phyloP scores from a whole-genome alignment of 2,113 vertebrate species.

The Pelobates fuscus region DNA sequence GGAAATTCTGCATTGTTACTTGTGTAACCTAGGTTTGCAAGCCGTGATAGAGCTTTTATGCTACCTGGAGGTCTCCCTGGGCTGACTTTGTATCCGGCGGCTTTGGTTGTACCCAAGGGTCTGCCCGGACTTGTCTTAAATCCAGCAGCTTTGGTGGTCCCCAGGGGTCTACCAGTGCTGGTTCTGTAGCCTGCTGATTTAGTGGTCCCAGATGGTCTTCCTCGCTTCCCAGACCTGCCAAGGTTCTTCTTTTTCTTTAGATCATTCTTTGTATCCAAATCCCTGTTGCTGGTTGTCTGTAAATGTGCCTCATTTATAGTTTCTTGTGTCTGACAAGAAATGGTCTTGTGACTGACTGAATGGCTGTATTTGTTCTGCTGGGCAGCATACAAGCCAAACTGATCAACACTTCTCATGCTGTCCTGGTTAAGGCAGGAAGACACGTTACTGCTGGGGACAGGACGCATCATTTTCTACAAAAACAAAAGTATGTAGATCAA shows the following conservation, averaged over 20 bases:
- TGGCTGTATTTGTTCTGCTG: slow-evolving; percentile 84
- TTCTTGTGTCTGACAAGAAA: slow-evolving; percentile 87
- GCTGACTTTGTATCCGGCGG: slow-evolving; percentile 97
- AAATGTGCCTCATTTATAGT: slow-evolving; percentile 72
- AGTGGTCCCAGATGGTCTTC: slow-evolving; percentile 91
- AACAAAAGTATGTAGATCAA: slow-evolving; percentile 48
- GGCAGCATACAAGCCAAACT: slow-evolving; percentile 88
- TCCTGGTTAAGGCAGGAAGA: slow-evolving; percentile 90
- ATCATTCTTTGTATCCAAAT: slow-evolving; percentile 78
- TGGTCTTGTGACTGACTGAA: slow-evolving; percentile 83
- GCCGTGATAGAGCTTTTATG: slow-evolving; percentile 94
- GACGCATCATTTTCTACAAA: slow-evolving; percentile 94
- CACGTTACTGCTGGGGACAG: slow-evolving; percentile 82
- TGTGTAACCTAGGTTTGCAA: slow-evolving; percentile 89
- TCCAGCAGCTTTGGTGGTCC: slow-evolving; percentile 95
- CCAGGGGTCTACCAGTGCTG: slow-evolving; percentile 94
- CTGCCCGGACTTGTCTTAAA: slow-evolving; percentile 98
- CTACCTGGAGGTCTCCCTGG: slow-evolving; percentile 95
- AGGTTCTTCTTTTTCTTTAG: slow-evolving; percentile 91
- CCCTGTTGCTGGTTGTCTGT: slow-evolving; percentile 74
- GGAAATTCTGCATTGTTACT: slow-evolving; percentile 90
- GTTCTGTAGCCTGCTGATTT: slow-evolving; percentile 96
- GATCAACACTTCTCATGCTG: slow-evolving; percentile 77
- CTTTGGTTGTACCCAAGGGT: slow-evolving; percentile 94
- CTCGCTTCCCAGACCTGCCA: slow-evolving; percentile 89